Evolutionary conservation across 2,888 invertebrate genomes (phyloP), one percentile per base, ranked within the genome.

Genomic region (Tolmerus cingulatus): DNA sequence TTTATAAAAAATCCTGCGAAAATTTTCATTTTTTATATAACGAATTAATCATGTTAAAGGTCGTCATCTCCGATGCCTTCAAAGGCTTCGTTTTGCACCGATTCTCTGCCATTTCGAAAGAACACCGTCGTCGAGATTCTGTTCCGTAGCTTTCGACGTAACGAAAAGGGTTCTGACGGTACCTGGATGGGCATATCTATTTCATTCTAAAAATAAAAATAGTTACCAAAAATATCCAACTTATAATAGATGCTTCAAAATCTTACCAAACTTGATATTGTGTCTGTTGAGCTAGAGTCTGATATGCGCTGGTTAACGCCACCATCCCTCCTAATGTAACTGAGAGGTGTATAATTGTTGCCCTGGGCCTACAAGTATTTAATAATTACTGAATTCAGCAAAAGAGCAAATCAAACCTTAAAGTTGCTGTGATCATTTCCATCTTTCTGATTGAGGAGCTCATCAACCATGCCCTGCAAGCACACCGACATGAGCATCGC

Each of bases 21-120:
- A 9, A 66, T 0, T 66, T 66, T 66, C 12, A n/a, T 55, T 55
- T 9, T 55, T n/a, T 8, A 66, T 40, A 40, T 12, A 19, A 37
- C 30, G 8, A 79, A 19, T 14, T 46, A n/a, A 77, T 86, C 34
- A 30, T 86, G 77, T 94, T 94, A 97, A 90, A 97, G 94, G 93
- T 98, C 98, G 90, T 98, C 98, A 91, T 99, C 98, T 4, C 98
- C 98, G 89, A 99, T 98, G 82, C 97, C 97, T 92, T 98, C 97
- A 92, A 98, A 99, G 30, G 98, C 97, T 92, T 97, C 96, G 93
- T 98, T 98, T 91, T 97, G 97, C 88, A 97, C 95, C 89, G 96
- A 95, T 90, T 96, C 96, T 90, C 94, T 94, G 40, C 94, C 95
- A 88, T 94, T 93, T 90, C 95, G 96, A 92, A 96, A 96, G 40